phyloP scores from a whole-genome alignment of 2,888 invertebrate genomes.

The Eupithecia exiguata region DNA sequence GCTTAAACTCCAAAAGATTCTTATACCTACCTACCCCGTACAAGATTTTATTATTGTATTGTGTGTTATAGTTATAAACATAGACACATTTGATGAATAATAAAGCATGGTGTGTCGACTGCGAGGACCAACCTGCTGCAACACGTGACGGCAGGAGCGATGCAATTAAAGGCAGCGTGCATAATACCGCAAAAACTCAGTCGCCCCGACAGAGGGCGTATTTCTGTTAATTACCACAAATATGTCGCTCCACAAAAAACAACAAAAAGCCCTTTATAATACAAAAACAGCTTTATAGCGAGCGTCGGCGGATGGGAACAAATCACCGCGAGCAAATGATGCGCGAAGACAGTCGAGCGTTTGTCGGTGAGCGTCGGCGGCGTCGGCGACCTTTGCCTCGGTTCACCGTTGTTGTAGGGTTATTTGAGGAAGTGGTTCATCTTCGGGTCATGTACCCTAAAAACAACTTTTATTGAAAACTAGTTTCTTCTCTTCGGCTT shows the following conservation, averaged over 20 bases:
- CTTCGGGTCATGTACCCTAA: not conserved
- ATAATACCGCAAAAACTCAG: slow-evolving; percentile 54
- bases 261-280: slow-evolving; percentile 40
- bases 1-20: not conserved
- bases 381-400: slow-evolving; percentile 38
- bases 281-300: slow-evolving; percentile 42
- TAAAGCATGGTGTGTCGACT: not conserved
- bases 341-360: slow-evolving; percentile 57
- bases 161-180: slow-evolving; percentile 43
- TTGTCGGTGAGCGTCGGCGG: slow-evolving; percentile 45
- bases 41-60: not conserved
- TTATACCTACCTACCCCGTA: no score
- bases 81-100: not conserved
- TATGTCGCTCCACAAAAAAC: slow-evolving; percentile 63
- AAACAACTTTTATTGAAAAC: not conserved
- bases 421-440: slow-evolving; percentile 12
- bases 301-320: slow-evolving; percentile 58
- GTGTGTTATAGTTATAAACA: not conserved
- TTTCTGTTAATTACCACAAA: slow-evolving; percentile 79
- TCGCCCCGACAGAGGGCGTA: slow-evolving; percentile 59
- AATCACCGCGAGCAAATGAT: slow-evolving; percentile 66
- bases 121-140: not conserved
- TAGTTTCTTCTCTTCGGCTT: not conserved
- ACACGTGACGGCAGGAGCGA: slow-evolving; percentile 20
- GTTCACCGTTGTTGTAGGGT: slow-evolving; percentile 34